These are phyloP conservation scores for Sceloporus undulatus DNA, from an alignment of 2,113 vertebrate genomes.

Conservation along the genomic window DNA sequence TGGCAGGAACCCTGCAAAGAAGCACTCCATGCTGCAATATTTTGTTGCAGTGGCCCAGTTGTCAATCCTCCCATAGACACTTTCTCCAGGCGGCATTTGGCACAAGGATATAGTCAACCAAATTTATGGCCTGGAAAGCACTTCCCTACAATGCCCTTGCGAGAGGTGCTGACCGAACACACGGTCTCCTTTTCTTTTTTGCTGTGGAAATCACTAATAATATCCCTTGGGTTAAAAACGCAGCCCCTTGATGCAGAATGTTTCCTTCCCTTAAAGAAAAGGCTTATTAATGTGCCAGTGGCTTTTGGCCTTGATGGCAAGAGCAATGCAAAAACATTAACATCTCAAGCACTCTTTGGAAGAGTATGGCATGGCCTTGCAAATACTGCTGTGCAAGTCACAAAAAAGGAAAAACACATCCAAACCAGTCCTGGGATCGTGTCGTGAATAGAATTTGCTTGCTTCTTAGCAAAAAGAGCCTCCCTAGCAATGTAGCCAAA, in stretches of 20 bases:
- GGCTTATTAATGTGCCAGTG: not conserved
- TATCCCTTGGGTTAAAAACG: not conserved
- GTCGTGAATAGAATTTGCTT: not conserved
- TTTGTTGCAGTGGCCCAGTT: not conserved
- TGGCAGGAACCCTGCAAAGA: not conserved
- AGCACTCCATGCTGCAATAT: not conserved
- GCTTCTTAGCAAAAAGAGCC: not conserved
- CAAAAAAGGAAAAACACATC: not conserved
- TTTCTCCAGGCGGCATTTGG: not conserved
- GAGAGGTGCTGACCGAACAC: not conserved
- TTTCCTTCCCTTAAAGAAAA: not conserved
- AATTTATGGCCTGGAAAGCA: no score
- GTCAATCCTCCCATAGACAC: not conserved
- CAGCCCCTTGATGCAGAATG: rapidly evolving
- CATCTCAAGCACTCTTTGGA: not conserved
- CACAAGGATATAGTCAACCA: not conserved
- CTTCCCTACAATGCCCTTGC: no score
- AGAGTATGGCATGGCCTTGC: not conserved
- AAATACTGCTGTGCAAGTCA: not conserved
- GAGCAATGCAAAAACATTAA: rapidly evolving
- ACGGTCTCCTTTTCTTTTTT: not conserved
- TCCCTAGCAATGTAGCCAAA: no score
- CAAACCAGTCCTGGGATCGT: not conserved
- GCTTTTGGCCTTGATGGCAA: rapidly evolving
- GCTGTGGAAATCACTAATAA: not conserved